phyloP scores from a whole-genome alignment of 2,797 vertebrate genomes.

The Rhynchonycteris naso region DNA sequence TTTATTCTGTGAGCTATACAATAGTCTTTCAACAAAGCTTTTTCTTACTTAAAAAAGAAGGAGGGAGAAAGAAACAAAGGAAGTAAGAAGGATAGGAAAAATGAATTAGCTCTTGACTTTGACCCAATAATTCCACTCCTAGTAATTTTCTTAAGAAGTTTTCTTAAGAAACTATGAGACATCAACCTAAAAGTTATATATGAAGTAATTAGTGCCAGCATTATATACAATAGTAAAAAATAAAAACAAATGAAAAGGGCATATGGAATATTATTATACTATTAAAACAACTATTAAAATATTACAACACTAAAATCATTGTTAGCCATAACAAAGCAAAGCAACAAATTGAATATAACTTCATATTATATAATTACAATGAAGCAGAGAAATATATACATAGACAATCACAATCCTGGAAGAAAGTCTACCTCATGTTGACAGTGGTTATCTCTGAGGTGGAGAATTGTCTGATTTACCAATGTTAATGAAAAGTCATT shows the following conservation, averaged over 20 bases:
- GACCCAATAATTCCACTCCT: background rate
- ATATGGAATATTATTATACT: background rate
- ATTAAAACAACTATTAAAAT: background rate
- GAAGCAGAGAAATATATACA: background rate
- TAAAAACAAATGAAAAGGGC: background rate
- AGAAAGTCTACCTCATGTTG: background rate
- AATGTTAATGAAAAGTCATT: background rate
- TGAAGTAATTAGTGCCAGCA: background rate
- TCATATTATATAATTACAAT: background rate
- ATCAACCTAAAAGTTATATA: background rate
- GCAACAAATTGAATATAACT: background rate
- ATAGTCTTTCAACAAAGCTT: background rate
- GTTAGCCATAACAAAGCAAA: background rate
- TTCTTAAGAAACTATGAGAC: background rate
- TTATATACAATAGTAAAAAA: background rate
- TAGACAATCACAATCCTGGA: background rate
- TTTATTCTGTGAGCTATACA: background rate
- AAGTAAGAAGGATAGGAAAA: background rate
- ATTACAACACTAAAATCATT: background rate
- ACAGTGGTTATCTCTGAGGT: background rate
- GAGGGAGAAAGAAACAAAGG: background rate
- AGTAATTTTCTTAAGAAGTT: background rate
- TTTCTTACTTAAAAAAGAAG: background rate
- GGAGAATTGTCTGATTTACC: background rate
- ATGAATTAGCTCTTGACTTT: background rate